These are phyloP conservation scores for Callipepla californica DNA, from an alignment of 2,113 vertebrate species.

Conservation along the genomic window DNA sequence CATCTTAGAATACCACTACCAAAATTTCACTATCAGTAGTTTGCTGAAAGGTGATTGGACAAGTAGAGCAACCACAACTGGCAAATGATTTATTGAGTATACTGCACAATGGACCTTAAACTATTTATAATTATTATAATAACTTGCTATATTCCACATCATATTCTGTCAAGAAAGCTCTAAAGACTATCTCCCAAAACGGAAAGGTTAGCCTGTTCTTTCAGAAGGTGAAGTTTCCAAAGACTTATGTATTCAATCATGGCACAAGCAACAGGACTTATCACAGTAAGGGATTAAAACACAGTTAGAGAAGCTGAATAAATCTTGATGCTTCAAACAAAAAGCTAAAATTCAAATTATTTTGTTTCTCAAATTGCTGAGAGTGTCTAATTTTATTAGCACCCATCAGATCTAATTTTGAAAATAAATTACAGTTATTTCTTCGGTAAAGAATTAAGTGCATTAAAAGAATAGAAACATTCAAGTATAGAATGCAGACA, in stretches of 20 bases:
- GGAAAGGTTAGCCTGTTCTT: not conserved
- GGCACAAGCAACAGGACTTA: not conserved
- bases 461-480: not conserved
- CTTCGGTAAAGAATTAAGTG: not conserved
- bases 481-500: not conserved
- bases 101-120: not conserved
- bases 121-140: conserved; percentile 24
- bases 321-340: not conserved
- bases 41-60: conserved; percentile 14
- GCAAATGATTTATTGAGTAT: conserved; percentile 31
- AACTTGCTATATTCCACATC: not conserved
- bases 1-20: not conserved
- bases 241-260: not conserved
- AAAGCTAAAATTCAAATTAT: not conserved
- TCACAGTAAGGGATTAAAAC: not conserved
- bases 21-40: not conserved
- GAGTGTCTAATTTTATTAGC: not conserved
- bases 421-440: conserved; percentile 19
- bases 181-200: conserved; percentile 2
- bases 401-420: not conserved
- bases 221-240: not conserved
- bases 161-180: not conserved
- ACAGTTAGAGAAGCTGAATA: not conserved
- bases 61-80: conserved; percentile 7
- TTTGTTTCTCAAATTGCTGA: not conserved